Base-by-base conservation (phyloP, 37 sponge, comb jelly and placozoan species). In the Tethya wilhelma region DNA sequence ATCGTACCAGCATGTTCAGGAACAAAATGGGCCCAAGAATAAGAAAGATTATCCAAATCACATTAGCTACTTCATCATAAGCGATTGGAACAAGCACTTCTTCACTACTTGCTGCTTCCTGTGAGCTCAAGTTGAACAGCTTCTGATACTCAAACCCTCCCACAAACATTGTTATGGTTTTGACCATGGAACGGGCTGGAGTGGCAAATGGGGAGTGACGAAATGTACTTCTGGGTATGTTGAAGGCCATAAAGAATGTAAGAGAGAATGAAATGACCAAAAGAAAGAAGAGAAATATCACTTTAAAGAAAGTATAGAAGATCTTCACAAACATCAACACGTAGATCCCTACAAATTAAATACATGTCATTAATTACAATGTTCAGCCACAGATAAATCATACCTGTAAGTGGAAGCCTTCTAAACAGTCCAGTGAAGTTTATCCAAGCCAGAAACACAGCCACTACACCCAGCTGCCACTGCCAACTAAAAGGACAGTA, bases 311-410 rank as follows among this genome's bases (percentile, higher is more conserved):
- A 12, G 93, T 99, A 65, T 80, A 82, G 71, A 94, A 82, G 9
- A 99, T 92, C 77, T 94, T 74, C 37, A 90, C 69, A 66, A 94
- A 99, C 99, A 99, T 99, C 23, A 99, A 77, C 0, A 99, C 88
- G 80, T 94, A 99, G 69, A 99, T 96, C 1, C 94, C 92, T 75
- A 42, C n/a, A 75, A 22, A 53, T 53, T 31, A 5, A 23, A 45
- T 29, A n/a, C n/a, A n/a, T n/a, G n/a, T n/a, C 9, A n/a, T 9
- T 12, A 12, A 26, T n/a, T n/a, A 60, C 7, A 60, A n/a, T n/a
- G 22, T 7, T 12, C 9, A 60, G 9, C 7, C 7, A n/a, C 7
- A 26, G 9, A n/a, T n/a, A 7, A 26, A 60, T 26, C n/a, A n/a
- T n/a, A n/a, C n/a, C n/a, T n/a, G n/a, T n/a, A n/a, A n/a, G n/a